phyloP scores from a whole-genome alignment of 2,113 vertebrate species.

The Callipepla californica region DNA sequence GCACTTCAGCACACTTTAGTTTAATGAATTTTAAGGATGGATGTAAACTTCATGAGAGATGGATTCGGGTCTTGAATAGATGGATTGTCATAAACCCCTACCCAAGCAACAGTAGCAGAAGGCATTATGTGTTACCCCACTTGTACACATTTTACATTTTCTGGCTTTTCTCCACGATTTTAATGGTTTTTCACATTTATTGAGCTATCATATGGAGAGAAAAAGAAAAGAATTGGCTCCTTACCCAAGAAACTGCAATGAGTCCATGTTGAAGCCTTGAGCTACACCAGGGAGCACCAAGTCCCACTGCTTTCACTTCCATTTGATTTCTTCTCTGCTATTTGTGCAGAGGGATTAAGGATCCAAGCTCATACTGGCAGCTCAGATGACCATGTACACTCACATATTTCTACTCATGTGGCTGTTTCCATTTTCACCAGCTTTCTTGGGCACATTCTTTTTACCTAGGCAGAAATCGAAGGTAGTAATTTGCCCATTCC shows the following conservation, averaged over 20 bases:
- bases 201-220: background rate
- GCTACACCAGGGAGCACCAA: background rate
- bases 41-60: background rate
- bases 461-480: background rate
- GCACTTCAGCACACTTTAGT: background rate
- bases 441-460: background rate
- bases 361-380: background rate
- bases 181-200: background rate
- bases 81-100: background rate
- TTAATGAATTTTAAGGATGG: conserved; percentile 10
- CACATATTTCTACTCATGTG: rapidly evolving
- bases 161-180: background rate
- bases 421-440: background rate
- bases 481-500: background rate
- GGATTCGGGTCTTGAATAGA: background rate
- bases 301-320: background rate
- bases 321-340: background rate
- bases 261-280: background rate
- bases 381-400: rapidly evolving
- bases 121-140: background rate
- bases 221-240: background rate
- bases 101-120: background rate
- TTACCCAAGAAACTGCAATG: background rate
- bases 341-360: background rate
- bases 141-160: background rate